Evolutionary conservation across 2,797 vertebrate genomes (phyloP).

Genomic region (Melanotaenia parkinsoni): DNA sequence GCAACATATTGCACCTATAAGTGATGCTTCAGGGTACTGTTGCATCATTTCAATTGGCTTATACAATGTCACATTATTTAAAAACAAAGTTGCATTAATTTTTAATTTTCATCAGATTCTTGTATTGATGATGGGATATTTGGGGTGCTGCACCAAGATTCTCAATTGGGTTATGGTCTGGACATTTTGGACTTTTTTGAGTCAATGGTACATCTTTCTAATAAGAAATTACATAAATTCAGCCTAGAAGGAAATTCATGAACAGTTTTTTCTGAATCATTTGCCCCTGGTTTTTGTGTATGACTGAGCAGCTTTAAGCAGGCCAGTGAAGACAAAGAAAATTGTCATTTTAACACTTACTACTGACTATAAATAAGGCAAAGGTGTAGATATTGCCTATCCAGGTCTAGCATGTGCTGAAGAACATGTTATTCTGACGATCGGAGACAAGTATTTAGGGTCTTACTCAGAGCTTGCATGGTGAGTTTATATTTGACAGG

Average conservation of each 20-base stretch:
- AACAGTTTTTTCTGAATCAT: background rate
- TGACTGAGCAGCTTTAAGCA: background rate
- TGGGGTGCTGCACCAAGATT: background rate
- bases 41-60: no score
- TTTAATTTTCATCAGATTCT: background rate
- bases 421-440: background rate
- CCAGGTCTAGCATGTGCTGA: background rate
- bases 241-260: background rate
- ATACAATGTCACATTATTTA: no score
- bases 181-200: background rate
- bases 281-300: background rate
- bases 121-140: background rate
- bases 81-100: background rate
- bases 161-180: background rate
- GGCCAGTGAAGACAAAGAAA: background rate
- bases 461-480: background rate
- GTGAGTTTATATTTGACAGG: conserved; percentile 1
- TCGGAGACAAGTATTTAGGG: background rate
- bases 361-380: background rate
- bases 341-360: background rate
- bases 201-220: background rate
- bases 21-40: background rate
- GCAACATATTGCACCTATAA: background rate
- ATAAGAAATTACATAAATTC: background rate
- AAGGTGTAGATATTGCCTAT: background rate